Conservation (phyloP, 2,113 vertebrate genomes). For the Melanerpes formicivorus region DNA sequence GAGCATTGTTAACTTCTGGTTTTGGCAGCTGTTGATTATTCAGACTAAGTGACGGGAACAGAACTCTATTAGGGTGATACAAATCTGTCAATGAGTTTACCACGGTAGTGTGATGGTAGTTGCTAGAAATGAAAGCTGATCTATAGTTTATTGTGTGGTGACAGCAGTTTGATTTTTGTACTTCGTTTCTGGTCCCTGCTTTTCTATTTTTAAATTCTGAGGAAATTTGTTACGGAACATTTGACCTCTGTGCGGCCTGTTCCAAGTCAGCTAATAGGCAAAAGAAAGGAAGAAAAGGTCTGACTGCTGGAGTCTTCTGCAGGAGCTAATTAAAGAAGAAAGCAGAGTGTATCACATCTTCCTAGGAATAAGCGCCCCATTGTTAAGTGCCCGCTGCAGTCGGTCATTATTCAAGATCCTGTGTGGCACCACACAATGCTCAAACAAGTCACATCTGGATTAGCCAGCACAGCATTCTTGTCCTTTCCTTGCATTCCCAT, state of each 20-base stretch:
- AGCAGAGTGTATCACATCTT: neutral
- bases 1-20: neutral
- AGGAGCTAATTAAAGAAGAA: neutral
- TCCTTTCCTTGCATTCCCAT: neutral
- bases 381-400: neutral
- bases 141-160: neutral
- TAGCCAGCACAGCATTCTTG: neutral
- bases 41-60: neutral
- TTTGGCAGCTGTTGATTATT: neutral
- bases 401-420: fast-evolving
- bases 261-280: neutral
- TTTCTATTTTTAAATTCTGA: neutral
- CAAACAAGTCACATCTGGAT: neutral
- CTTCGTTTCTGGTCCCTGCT: neutral
- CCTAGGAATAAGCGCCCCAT: neutral
- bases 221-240: neutral
- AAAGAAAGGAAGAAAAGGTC: neutral
- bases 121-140: neutral
- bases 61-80: neutral
- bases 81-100: neutral
- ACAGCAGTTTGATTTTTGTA: neutral
- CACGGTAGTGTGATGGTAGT: neutral
- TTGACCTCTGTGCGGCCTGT: neutral
- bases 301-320: neutral
- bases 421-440: neutral